Base-by-base conservation (phyloP, 2,113 vertebrate species). In the Thunnus maccoyii region DNA sequence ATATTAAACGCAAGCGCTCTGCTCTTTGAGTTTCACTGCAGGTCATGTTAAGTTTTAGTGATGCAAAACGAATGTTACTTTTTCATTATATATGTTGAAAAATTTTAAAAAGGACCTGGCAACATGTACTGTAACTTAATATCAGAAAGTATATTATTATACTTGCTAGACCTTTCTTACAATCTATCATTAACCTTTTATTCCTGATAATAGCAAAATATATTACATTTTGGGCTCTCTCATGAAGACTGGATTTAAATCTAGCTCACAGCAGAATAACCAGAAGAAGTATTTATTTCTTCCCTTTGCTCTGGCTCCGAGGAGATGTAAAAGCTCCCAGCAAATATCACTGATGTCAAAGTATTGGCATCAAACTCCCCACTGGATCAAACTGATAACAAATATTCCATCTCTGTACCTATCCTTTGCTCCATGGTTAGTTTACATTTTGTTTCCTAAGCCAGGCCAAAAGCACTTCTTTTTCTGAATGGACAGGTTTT, bases 381-480 rank as follows among this genome's bases (percentile, higher is more conserved):
- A 13, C 73, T 73, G 71, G 27, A 82, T 87, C 82, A 92, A 91
- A 93, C 90, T n/a, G 77, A 90, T 92, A 90, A 87, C 89, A 90
- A 93, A 92, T 92, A 91, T 92, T 91, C 84, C 65, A 73, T 74
- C 67, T 66, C 66, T 56, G 57, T 60, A 77, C 78, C 75, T 60
- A 62, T 58, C 56, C 62, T 70, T 83, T 58, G 55, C 82, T 75
- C 67, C 72, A 54, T 20, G 69, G 66, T 73, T 66, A 80, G 68
- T 74, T 80, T 76, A 70, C 50, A 81, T 74, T 76, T 80, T 25
- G 32, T 84, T 77, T 87, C 68, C 54, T 13, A 22, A 70, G 62
- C 63, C 64, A n/a, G 69, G 60, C 61, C 57, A 67, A 71, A 62
- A 50, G 25, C 67, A 17, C 52, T 82, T 61, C 30, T 76, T 78